phyloP scores from a whole-genome alignment of 2,888 invertebrate species.

The Cryptocheilus praepositus region DNA sequence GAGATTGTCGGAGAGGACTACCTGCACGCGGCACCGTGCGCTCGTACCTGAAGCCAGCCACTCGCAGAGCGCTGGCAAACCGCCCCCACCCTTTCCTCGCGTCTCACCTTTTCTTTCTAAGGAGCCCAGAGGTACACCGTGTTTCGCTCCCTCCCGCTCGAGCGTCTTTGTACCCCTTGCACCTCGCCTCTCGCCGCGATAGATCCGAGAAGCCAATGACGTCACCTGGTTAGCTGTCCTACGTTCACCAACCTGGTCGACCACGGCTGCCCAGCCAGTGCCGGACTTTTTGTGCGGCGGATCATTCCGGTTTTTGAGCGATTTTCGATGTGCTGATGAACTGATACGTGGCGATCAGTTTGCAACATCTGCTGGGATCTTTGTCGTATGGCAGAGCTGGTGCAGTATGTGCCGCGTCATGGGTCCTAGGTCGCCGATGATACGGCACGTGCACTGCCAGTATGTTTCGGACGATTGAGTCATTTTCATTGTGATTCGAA shows the following conservation, averaged over 20 bases:
- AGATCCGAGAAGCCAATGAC: constrained; percentile 64
- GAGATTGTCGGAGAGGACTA: constrained; percentile 53
- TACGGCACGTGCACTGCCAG: too few species aligned
- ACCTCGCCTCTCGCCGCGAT: constrained; percentile 28
- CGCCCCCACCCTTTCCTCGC: constrained; percentile 63
- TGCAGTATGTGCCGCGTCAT: too few species aligned
- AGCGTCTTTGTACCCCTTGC: not conserved
- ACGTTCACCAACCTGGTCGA: constrained; percentile 62
- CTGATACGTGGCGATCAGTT: too few species aligned
- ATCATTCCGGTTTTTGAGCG: constrained; percentile 22
- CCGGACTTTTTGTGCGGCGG: constrained; percentile 34
- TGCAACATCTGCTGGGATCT: too few species aligned
- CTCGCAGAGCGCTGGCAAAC: constrained; percentile 67
- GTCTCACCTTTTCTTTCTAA: constrained; percentile 44
- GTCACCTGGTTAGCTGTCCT: constrained; percentile 65
- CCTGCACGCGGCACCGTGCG: constrained; percentile 66
- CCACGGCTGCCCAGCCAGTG: constrained; percentile 44
- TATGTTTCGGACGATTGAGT: too few species aligned
- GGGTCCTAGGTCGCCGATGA: too few species aligned
- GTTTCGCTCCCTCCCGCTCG: not conserved
- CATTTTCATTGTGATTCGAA: too few species aligned
- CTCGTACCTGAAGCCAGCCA: constrained; percentile 69
- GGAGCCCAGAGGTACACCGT: constrained; percentile 2
- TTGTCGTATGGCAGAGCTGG: too few species aligned
- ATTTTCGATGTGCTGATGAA: too few species aligned